These are phyloP conservation scores for Leucania comma DNA, from an alignment of 2,888 invertebrate species.

Conservation along the genomic window DNA sequence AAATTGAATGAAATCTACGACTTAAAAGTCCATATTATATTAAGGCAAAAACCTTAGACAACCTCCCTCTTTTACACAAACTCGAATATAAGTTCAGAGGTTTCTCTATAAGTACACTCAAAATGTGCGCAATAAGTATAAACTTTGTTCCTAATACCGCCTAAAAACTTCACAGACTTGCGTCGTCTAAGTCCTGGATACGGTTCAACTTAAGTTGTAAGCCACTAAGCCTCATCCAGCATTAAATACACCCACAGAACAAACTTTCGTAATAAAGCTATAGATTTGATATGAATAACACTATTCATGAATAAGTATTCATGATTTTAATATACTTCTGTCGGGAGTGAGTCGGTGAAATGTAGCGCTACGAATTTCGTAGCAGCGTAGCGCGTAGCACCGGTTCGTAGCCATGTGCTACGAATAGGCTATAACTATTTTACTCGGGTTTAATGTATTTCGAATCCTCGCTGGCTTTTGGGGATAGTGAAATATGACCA, in stretches of 20 bases:
- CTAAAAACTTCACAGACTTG: constrained; percentile 45
- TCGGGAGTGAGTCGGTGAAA: constrained; percentile 48
- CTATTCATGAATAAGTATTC: constrained; percentile 52
- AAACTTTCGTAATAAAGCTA: constrained; percentile 61
- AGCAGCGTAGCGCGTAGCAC: constrained; percentile 40
- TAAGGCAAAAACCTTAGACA: not conserved
- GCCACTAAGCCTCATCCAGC: constrained; percentile 43
- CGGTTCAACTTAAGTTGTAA: constrained; percentile 49
- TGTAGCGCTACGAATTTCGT: constrained; percentile 52
- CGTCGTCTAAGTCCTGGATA: constrained; percentile 37
- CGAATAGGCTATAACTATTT: constrained; percentile 71
- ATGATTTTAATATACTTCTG: constrained; percentile 62
- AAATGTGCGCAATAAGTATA: constrained; percentile 33
- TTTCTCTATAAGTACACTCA: constrained; percentile 12
- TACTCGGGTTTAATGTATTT: constrained; percentile 66
- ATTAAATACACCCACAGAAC: constrained; percentile 37
- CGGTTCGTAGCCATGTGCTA: constrained; percentile 74
- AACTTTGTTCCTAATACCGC: constrained; percentile 45
- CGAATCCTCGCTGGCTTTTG: constrained; percentile 55
- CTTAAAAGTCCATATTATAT: too few relatives aligned
- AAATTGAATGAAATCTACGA: not conserved
- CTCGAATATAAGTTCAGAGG: constrained; percentile 4
- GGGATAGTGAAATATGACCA: constrained; percentile 23
- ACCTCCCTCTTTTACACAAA: not conserved
- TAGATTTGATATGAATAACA: constrained; percentile 58